These are phyloP conservation scores for Phalloptychus januarius DNA, from an alignment of 2,797 vertebrate species.

Conservation along the genomic window DNA sequence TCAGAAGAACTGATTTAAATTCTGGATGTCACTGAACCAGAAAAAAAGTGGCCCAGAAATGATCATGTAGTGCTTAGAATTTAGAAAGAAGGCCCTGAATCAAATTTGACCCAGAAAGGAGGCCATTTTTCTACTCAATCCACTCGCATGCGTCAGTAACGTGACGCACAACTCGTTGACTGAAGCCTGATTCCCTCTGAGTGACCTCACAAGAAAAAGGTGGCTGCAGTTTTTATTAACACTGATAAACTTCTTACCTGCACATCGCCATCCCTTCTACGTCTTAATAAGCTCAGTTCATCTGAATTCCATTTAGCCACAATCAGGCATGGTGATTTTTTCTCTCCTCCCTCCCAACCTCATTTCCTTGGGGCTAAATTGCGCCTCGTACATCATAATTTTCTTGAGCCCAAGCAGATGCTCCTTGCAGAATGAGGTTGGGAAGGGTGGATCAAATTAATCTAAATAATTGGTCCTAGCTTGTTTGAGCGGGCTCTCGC, in stretches of 20 bases:
- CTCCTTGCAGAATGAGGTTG: conserved; percentile 63
- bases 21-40: not conserved
- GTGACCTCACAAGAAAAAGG: conserved; percentile 17
- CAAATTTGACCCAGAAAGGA: conserved; percentile 22
- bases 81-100: conserved; percentile 29
- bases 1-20: conserved; percentile 19
- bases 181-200: conserved; percentile 17
- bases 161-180: conserved; percentile 33
- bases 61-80: conserved; percentile 31
- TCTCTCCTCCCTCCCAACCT: not conserved
- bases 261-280: conserved; percentile 40
- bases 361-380: conserved; percentile 59
- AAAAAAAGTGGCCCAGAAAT: conserved; percentile 13
- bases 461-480: conserved; percentile 74
- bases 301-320: conserved; percentile 63
- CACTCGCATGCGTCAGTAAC: conserved; percentile 13
- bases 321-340: conserved; percentile 45
- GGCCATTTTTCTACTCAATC: conserved; percentile 24
- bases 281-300: conserved; percentile 63
- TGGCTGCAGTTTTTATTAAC: conserved; percentile 47
- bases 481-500: conserved; percentile 55
- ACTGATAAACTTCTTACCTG: conserved; percentile 64
- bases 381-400: conserved; percentile 74
- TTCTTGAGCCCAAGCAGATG: conserved; percentile 69
- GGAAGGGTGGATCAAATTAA: conserved; percentile 70